These are phyloP conservation scores for Piprites chloris DNA, from an alignment of 2,113 vertebrate species.

Conservation along the genomic window DNA sequence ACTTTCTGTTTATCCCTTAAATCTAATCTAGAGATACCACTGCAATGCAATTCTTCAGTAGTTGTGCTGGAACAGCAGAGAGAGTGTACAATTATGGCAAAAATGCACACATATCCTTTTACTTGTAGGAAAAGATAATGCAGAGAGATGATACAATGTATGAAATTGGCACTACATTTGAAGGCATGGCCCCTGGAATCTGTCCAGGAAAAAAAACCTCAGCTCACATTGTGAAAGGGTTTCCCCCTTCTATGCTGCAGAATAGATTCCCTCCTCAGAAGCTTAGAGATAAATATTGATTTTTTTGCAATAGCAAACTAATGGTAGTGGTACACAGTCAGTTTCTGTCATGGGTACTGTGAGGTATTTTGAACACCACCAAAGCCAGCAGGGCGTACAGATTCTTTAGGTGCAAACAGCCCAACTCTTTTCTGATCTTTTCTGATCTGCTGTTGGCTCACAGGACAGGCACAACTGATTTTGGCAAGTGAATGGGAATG, in stretches of 20 bases:
- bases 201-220: conserved; percentile 18
- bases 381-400: background rate
- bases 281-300: background rate
- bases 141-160: background rate
- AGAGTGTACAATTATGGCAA: background rate
- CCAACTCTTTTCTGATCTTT: background rate
- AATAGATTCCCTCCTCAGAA: background rate
- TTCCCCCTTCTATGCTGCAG: conserved; percentile 1
- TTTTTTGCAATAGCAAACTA: background rate
- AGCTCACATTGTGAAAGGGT: background rate
- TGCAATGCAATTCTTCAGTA: background rate
- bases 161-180: background rate
- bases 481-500: background rate
- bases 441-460: background rate
- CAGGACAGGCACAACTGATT: background rate
- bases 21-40: background rate
- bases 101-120: background rate
- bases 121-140: background rate
- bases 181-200: background rate
- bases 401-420: background rate
- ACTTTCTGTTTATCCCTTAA: background rate
- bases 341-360: background rate
- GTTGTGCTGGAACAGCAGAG: background rate
- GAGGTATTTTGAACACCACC: background rate
- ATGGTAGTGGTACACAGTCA: background rate